Evolutionary conservation across 2,797 vertebrate genomes (phyloP).

Genomic region (Sebastes oblongus): DNA sequence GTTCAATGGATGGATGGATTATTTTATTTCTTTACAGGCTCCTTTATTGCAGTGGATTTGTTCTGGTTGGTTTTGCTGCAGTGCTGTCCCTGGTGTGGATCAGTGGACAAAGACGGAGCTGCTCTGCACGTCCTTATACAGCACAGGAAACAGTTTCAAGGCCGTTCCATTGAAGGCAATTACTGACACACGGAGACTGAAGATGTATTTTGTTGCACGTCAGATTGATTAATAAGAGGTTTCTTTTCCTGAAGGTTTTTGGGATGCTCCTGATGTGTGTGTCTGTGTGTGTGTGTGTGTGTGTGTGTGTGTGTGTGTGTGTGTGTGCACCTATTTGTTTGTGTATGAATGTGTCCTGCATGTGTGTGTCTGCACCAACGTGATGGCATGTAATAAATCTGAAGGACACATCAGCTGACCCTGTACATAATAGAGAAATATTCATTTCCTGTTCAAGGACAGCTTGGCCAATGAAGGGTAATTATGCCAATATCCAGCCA

Average conservation of each 20-base stretch:
- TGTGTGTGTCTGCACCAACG: neutral
- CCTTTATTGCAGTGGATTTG: conserved; percentile 27
- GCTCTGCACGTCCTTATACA: conserved; percentile 1
- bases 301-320: conserved; percentile 3
- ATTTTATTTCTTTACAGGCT: conserved; percentile 30
- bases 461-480: conserved; percentile 54
- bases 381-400: conserved; percentile 52
- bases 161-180: conserved; percentile 27
- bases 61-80: conserved; percentile 35
- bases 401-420: conserved; percentile 62
- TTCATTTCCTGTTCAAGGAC: conserved; percentile 69
- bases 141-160: conserved; percentile 38
- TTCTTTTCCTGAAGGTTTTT: conserved; percentile 37
- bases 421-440: conserved; percentile 53
- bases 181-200: conserved; percentile 8
- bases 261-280: neutral
- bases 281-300: neutral
- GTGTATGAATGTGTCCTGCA: neutral
- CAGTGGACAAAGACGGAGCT: conserved; percentile 25
- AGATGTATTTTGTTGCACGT: conserved; percentile 13
- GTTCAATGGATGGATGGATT: conserved; percentile 18
- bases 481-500: conserved; percentile 52
- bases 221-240: conserved; percentile 27
- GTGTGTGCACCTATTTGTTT: conserved; percentile 8
- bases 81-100: conserved; percentile 38